phyloP scores from a whole-genome alignment of 1,140 invertebrate species.

The Nasonia giraulti region DNA sequence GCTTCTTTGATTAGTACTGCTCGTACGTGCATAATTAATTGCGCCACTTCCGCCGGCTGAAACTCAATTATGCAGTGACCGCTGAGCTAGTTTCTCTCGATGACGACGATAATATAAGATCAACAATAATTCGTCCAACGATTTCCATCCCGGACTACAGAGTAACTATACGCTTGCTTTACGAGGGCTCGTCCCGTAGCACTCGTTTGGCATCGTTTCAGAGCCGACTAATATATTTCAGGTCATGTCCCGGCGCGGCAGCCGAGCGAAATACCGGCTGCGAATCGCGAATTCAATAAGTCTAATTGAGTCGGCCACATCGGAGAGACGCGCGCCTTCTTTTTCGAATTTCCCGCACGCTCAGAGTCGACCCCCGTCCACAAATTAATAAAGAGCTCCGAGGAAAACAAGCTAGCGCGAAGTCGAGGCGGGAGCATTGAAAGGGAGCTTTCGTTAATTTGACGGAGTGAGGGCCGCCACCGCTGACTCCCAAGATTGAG shows the following conservation, averaged over 20 bases:
- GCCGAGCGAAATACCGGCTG: no score
- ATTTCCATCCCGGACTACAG: no score
- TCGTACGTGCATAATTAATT: background rate
- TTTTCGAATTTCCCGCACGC: background rate
- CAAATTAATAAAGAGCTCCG: background rate
- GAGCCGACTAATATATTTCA: no score
- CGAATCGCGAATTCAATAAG: no score
- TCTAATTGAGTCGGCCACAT: no score
- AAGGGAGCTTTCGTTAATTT: conserved; percentile 33
- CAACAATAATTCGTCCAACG: no score
- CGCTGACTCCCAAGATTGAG: conserved; percentile 8
- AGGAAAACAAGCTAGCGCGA: background rate
- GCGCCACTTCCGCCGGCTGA: background rate
- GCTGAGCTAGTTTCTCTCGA: background rate
- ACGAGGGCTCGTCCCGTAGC: no score
- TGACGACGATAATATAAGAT: no score
- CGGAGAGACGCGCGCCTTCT: background rate
- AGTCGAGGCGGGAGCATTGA: background rate
- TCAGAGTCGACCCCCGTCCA: no score
- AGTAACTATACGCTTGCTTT: no score
- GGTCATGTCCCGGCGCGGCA: no score
- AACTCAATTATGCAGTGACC: background rate
- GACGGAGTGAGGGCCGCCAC: background rate
- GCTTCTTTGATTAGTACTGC: background rate
- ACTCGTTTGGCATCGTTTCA: no score